phyloP scores from a whole-genome alignment of 2,888 invertebrate species.

The Cephus pulcher region DNA sequence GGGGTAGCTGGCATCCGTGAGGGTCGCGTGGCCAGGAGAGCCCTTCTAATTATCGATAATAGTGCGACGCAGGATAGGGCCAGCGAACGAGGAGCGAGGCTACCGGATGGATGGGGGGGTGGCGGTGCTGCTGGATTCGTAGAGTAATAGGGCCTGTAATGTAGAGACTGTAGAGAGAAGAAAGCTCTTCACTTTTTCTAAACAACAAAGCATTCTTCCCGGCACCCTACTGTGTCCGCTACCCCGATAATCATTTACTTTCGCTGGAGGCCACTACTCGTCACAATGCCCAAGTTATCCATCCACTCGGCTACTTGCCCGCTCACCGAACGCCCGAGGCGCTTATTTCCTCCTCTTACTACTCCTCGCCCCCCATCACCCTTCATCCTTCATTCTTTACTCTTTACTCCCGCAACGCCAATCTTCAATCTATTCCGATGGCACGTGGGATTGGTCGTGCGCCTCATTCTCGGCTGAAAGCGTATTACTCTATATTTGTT shows the following conservation, averaged over 20 bases:
- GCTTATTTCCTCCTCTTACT: constrained; percentile 16
- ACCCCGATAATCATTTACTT: constrained; percentile 62
- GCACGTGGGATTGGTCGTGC: neutral
- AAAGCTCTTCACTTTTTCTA: constrained; percentile 61
- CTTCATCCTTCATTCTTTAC: neutral
- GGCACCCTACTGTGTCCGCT: constrained; percentile 52
- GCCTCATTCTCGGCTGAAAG: neutral
- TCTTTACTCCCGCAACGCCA: constrained; percentile 13
- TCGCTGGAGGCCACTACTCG: constrained; percentile 61
- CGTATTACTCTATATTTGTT: neutral
- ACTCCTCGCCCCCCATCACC: neutral
- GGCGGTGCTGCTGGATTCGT: constrained; percentile 13
- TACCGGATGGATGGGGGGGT: constrained; percentile 18
- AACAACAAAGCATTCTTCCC: constrained; percentile 60
- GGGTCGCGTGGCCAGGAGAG: constrained; percentile 63
- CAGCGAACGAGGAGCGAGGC: constrained; percentile 11
- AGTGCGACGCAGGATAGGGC: constrained; percentile 31
- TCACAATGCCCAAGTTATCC: constrained; percentile 64
- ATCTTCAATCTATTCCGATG: neutral
- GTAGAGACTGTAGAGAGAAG: constrained; percentile 15
- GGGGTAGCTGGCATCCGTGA: too few species aligned
- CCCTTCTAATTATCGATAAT: constrained; percentile 63
- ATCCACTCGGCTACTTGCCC: constrained; percentile 53
- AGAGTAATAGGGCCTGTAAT: neutral
- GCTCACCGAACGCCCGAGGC: constrained; percentile 25